Evolutionary conservation across 2,113 vertebrate genomes (phyloP), one percentile per base, ranked within the genome.

Genomic region (Gnathonemus echidnorhynchus): DNA sequence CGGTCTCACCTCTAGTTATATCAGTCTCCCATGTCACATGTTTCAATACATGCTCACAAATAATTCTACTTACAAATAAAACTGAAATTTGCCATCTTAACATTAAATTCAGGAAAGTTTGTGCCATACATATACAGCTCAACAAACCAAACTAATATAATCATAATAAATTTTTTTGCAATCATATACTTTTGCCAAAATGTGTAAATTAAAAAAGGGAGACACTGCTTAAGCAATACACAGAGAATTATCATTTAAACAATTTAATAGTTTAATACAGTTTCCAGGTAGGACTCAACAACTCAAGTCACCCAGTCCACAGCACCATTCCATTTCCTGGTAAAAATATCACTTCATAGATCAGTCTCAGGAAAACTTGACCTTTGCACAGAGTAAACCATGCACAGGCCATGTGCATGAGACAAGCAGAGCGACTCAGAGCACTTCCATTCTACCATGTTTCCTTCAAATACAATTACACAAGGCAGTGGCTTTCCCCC

Each of bases 331-430:
- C 74, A 42, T 42, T 80, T 39, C 74, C 39, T 80, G 4, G 74
- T 80, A 80, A 42, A 49, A 86, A 86, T 46, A 49, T 27, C 83
- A 86, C 83, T 85, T 85, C 17, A 45, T 85, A 50, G 48, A 48
- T 50, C 3, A 46, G 83, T 45, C 87, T 86, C 31, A 89, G 19
- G 53, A 89, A 85, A 24, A 74, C 13, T 24, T 90, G 90, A 90
- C 88, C 91, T 90, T 90, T 92, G 77, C 90, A 92, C 92, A 90
- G 89, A 90, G 21, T 91, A 90, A 90, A 53, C 89, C 17, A 46
- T 84, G 77, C 11, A 10, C 80, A 86, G 39, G 10, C 42, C 87
- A 86, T 49, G 80, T 91, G 90, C 87, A 86, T 49, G 80, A 90
- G 90, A 90, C 66, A 80, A 52, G 49, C 39, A 45, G 3, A 88